Evolutionary conservation across 2,888 invertebrate genomes (phyloP), one percentile per base, ranked within the genome.

Genomic region (Campaea margaritaria): DNA sequence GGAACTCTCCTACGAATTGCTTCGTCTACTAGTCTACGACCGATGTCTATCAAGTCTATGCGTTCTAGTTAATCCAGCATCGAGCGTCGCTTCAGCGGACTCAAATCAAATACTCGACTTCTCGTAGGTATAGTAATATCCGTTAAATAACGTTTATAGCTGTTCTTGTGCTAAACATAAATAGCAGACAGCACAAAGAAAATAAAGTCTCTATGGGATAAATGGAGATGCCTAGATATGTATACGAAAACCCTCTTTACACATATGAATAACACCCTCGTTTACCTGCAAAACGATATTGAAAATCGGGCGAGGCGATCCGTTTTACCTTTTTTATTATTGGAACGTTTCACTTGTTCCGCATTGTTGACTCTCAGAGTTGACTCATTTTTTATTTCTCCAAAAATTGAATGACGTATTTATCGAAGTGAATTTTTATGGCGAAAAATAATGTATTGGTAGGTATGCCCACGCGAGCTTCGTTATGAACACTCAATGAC

Each of bases 341-440:
- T 80, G 82, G 79, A 84, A 81, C 84, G 73, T 83, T 88, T 86
- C 84, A 86, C 86, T 87, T 85, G 83, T 87, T 88, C 82, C 86
- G 78, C 83, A 81, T 85, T 87, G 86, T 86, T 88, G 85, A 85
- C 78, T 83, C 76, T 65, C 76, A 73, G 75, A 80, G 81, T 83
- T 75, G 79, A 83, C 79, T 84, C 81, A 81, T 83, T 86, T 86
- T 83, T 61, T 47, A 47, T 55, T 83, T 83, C 79, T 77, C 72
- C 72, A 68, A 75, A n/a, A 82, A 83, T 81, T 85, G 82, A 83
- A 84, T 81, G 80, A 85, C 75, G 79, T 81, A 81, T 85, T 83
- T 83, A 82, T 82, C 76, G 79, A 81, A 82, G 78, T 79, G 76
- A 77, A 71, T 79, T 82, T 82, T 78, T 67, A 67, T 72, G 61